These are phyloP conservation scores for Deroplatys truncata DNA, from an alignment of 2,888 invertebrate species.

Conservation along the genomic window DNA sequence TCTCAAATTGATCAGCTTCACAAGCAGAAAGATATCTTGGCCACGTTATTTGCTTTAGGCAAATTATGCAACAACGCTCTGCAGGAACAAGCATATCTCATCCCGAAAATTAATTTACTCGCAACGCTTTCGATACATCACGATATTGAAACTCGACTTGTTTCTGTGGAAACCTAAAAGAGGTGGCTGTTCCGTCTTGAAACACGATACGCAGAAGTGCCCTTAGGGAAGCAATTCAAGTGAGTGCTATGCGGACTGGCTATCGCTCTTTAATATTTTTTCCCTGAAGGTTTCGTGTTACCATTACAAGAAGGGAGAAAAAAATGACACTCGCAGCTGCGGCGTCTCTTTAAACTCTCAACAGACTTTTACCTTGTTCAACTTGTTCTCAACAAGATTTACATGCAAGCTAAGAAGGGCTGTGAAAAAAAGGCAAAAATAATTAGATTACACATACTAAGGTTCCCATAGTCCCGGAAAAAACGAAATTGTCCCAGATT, in stretches of 20 bases:
- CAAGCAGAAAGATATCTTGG: too few species aligned
- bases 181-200: not conserved
- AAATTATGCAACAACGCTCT: too few species aligned
- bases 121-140: too few species aligned
- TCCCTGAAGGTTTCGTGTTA: not conserved
- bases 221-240: not conserved
- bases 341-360: not conserved
- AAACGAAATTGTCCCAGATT: too few species aligned
- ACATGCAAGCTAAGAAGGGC: not conserved
- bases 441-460: not conserved
- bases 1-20: too few species aligned
- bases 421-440: not conserved
- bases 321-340: not conserved
- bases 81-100: too few species aligned
- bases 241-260: not conserved
- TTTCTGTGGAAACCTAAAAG: not conserved
- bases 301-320: not conserved
- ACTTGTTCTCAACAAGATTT: not conserved
- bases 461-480: too few species aligned
- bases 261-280: not conserved
- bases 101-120: too few species aligned
- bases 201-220: not conserved
- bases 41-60: too few species aligned
- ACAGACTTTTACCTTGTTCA: not conserved
- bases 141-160: not conserved